Percentiles rank a stretch among this genome's conserved stretches.
Evolutionary conservation across 2,888 invertebrate genomes (phyloP).

Genomic region (Chaitophorus viminalis): DNA sequence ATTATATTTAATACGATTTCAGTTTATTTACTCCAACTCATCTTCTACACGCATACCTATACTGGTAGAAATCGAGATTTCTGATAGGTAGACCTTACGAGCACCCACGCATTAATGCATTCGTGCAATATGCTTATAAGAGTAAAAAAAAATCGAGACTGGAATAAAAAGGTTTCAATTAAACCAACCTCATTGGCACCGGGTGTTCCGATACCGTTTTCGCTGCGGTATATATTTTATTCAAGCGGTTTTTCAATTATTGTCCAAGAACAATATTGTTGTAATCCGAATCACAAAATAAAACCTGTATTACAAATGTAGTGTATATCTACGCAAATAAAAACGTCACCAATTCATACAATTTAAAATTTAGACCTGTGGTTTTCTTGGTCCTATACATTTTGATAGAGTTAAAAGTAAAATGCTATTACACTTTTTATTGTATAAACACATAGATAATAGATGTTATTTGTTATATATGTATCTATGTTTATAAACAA

Average conservation of each 20-base stretch:
- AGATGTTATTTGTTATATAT: too few relatives aligned
- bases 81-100: too few relatives aligned
- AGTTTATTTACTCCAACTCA: too few relatives aligned
- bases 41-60: neutral
- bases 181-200: neutral
- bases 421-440: too few relatives aligned
- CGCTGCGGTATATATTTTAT: neutral
- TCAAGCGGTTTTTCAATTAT: constrained; percentile 20
- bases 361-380: neutral
- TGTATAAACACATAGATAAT: neutral
- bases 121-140: neutral
- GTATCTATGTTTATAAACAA: neutral
- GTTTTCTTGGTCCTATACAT: neutral
- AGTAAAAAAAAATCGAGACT: neutral
- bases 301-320: neutral
- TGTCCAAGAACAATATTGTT: constrained; percentile 29
- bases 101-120: neutral
- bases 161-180: constrained; percentile 1
- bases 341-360: constrained; percentile 1
- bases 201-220: constrained; percentile 14
- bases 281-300: neutral
- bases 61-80: neutral
- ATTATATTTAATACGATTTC: too few relatives aligned
- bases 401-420: too few relatives aligned
- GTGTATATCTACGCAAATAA: neutral